phyloP scores from a whole-genome alignment of 2,113 vertebrate genomes.

The Eulacestoma nigropectus region DNA sequence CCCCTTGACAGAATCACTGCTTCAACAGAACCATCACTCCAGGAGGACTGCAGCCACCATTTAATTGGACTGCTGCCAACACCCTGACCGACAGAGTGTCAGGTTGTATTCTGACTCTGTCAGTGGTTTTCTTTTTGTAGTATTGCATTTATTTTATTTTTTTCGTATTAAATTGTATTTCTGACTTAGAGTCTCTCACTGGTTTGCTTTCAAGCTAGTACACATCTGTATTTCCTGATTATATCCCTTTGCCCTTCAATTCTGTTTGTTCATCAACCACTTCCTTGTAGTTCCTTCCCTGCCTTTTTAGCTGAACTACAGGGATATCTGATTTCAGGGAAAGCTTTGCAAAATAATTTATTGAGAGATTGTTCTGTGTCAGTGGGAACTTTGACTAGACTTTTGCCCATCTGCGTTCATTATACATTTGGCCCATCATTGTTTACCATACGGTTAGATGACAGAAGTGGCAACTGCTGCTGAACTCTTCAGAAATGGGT shows the following conservation, averaged over 20 bases:
- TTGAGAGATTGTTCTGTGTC: not conserved
- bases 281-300: not conserved
- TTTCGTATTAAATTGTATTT: too few species aligned
- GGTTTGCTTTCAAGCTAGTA: too few species aligned
- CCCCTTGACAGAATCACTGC: too few species aligned
- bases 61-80: too few species aligned
- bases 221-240: not conserved
- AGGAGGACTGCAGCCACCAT: too few species aligned
- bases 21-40: too few species aligned
- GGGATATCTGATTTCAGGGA: not conserved
- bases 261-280: not conserved
- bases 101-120: too few species aligned
- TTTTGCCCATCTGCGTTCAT: not conserved
- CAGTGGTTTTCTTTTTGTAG: too few species aligned
- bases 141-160: too few species aligned
- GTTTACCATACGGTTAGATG: rapidly evolving
- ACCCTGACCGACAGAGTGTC: too few species aligned
- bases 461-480: not conserved
- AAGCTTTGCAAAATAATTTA: not conserved
- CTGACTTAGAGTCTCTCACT: too few species aligned
- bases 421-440: not conserved
- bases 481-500: not conserved
- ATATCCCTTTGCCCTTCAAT: not conserved
- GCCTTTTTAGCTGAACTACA: not conserved
- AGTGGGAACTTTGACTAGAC: not conserved